These are phyloP conservation scores for Lates calcarifer DNA, from an alignment of 2,113 vertebrate species.

Conservation along the genomic window DNA sequence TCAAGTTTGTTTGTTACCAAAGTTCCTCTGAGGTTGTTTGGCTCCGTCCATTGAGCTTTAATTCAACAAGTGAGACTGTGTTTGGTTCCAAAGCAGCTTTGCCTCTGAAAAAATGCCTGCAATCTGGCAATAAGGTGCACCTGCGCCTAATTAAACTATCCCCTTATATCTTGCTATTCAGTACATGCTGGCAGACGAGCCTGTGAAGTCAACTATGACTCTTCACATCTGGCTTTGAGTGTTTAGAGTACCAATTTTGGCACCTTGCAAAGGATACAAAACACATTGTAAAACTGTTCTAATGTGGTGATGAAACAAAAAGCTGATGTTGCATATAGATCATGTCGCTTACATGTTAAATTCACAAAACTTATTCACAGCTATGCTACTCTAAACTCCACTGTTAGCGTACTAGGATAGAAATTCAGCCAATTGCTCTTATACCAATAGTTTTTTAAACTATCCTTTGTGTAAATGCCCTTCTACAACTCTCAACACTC, in stretches of 20 bases:
- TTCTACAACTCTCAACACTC: no score
- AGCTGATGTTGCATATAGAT: background rate
- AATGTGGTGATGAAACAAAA: background rate
- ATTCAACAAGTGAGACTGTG: conserved; percentile 12
- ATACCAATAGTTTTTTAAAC: no score
- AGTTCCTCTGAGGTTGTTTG: conserved; percentile 18
- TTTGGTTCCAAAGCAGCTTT: conserved; percentile 40
- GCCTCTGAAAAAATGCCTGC: conserved; percentile 21
- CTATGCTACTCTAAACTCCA: no score
- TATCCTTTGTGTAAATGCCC: no score
- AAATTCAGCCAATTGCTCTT: no score
- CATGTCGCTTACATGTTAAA: background rate
- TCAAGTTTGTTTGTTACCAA: conserved; percentile 18
- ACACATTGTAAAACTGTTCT: background rate
- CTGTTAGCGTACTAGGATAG: no score
- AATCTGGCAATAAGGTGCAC: conserved; percentile 42
- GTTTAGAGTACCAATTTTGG: conserved; percentile 1
- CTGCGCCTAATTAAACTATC: conserved; percentile 56
- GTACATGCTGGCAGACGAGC: conserved; percentile 29
- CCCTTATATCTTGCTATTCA: conserved; percentile 45
- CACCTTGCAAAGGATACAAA: background rate
- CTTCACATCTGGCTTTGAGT: conserved; percentile 17
- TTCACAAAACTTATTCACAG: no score
- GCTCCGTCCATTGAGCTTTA: background rate
- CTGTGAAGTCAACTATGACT: conserved; percentile 21